Conservation (phyloP, 2,888 invertebrate species). For the Osedax fenrisi region DNA sequence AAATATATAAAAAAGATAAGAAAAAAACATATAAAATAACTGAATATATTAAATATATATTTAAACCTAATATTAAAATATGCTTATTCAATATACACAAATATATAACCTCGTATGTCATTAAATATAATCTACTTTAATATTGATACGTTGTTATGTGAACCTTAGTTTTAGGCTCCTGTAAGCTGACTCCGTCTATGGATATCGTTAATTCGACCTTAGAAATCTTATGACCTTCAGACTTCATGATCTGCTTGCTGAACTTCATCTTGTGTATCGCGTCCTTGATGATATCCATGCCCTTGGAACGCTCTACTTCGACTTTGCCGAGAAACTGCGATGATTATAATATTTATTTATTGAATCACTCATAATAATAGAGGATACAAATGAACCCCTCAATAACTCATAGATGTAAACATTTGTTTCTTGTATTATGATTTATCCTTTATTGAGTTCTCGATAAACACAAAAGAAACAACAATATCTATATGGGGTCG, state of each 20-base stretch:
- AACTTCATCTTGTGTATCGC: constrained; percentile 90
- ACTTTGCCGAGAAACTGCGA: constrained; percentile 62
- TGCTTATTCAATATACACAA: too few relatives aligned
- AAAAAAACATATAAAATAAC: too few relatives aligned
- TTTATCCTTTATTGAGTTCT: not conserved
- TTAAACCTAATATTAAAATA: too few relatives aligned
- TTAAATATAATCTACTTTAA: too few relatives aligned
- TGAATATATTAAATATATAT: too few relatives aligned
- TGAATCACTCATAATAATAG: not conserved
- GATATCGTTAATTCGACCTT: constrained; percentile 80
- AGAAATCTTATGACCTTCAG: constrained; percentile 70
- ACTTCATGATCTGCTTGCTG: constrained; percentile 68
- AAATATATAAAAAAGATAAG: too few relatives aligned
- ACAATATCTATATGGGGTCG: not conserved
- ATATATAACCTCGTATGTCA: too few relatives aligned
- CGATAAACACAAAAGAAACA: not conserved
- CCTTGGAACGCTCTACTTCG: constrained; percentile 87
- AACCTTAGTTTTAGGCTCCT: constrained; percentile 60
- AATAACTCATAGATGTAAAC: too few relatives aligned
- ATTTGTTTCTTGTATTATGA: not conserved
- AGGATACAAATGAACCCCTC: too few relatives aligned
- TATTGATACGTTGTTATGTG: too few relatives aligned
- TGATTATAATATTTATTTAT: not conserved
- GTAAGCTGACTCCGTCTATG: constrained; percentile 86
- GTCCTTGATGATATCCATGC: constrained; percentile 91